Conservation (phyloP, 2,888 invertebrate species). For the Sesia bembeciformis region DNA sequence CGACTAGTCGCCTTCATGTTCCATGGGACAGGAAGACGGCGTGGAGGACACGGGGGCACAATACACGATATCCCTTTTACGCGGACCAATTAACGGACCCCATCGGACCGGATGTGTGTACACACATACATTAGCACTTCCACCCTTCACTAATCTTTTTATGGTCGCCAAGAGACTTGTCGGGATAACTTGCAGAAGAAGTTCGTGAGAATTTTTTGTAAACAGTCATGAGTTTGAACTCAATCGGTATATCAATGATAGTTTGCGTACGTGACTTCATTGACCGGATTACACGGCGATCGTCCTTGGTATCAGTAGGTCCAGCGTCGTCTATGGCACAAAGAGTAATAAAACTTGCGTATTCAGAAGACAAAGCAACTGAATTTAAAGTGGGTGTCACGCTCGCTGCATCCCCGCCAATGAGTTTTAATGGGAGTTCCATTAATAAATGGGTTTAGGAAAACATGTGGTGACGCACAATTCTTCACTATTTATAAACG, state of each 20-base stretch:
- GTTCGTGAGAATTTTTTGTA: not conserved
- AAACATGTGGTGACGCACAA: constrained; percentile 8
- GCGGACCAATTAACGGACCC: constrained; percentile 70
- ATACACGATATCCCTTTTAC: constrained; percentile 74
- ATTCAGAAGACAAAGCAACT: constrained; percentile 32
- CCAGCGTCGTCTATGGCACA: constrained; percentile 30
- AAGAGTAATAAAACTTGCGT: constrained; percentile 41
- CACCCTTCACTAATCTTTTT: constrained; percentile 64
- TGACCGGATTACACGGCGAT: constrained; percentile 38
- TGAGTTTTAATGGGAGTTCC: constrained; percentile 19
- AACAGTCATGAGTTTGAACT: not conserved
- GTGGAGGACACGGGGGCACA: constrained; percentile 34
- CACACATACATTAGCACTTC: constrained; percentile 68
- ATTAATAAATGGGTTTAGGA: constrained; percentile 18
- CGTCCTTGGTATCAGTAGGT: constrained; percentile 47
- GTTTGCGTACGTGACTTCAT: constrained; percentile 33
- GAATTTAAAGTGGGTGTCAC: constrained; percentile 39
- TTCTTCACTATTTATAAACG: constrained; percentile 18
- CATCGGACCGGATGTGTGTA: constrained; percentile 64
- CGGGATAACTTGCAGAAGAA: not conserved
- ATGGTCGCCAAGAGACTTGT: constrained; percentile 17
- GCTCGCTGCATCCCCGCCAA: constrained; percentile 6
- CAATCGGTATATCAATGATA: not conserved
- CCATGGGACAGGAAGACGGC: constrained; percentile 48
- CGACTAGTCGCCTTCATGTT: constrained; percentile 34